These are phyloP conservation scores for Andrena haemorrhoa DNA, from an alignment of 2,888 invertebrate species.

Conservation along the genomic window DNA sequence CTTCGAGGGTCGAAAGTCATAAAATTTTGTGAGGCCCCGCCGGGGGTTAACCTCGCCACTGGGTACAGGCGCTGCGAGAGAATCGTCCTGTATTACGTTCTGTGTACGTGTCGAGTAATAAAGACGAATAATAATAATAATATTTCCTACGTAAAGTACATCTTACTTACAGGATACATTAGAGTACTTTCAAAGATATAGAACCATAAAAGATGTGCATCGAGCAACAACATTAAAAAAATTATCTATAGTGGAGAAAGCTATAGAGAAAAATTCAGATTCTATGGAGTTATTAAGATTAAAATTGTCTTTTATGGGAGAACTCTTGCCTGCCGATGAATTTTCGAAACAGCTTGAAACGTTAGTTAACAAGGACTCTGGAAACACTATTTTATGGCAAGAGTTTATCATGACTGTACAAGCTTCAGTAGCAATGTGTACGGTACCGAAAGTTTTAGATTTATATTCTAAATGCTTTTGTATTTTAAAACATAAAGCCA, in stretches of 20 bases:
- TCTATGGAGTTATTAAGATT: conserved; percentile 86
- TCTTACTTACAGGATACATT: conserved; percentile 66
- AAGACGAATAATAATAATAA: conserved; percentile 7
- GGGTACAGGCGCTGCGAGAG: too few relatives aligned
- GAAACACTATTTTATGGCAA: conserved; percentile 85
- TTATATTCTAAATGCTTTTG: conserved; percentile 86
- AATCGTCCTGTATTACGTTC: too few relatives aligned
- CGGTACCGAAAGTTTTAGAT: conserved; percentile 86
- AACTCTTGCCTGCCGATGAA: conserved; percentile 87
- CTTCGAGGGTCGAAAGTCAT: too few relatives aligned
- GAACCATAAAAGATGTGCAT: conserved; percentile 68
- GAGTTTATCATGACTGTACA: conserved; percentile 86
- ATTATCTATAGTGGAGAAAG: conserved; percentile 88
- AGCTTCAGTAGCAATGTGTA: conserved; percentile 88
- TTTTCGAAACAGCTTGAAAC: conserved; percentile 85
- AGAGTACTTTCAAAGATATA: conserved; percentile 69
- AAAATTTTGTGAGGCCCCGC: too few relatives aligned
- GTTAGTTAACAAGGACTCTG: conserved; percentile 85
- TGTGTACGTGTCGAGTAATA: too few relatives aligned
- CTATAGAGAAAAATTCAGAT: conserved; percentile 86
- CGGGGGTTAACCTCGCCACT: too few relatives aligned
- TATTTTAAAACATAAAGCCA: conserved; percentile 83
- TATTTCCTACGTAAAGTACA: conserved; percentile 1
- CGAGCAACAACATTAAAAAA: conserved; percentile 86
- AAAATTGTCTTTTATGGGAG: conserved; percentile 85